Evolutionary conservation across 2,888 invertebrate genomes (phyloP).

Genomic region (Dione juno): DNA sequence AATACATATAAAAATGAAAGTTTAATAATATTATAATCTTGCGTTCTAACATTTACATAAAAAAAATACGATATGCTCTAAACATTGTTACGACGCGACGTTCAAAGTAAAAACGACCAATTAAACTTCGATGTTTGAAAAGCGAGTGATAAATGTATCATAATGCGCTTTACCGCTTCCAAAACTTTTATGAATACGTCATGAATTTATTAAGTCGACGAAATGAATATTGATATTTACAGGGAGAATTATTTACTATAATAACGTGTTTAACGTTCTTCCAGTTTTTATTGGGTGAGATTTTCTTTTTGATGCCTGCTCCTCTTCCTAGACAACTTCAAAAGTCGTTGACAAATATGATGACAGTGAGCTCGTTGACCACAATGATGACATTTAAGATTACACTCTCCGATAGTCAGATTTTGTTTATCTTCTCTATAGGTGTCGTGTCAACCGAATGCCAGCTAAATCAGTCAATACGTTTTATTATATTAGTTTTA

Average conservation of each 20-base stretch:
- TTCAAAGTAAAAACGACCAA: constrained; percentile 37
- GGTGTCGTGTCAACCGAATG: constrained; percentile 10
- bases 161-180: constrained; percentile 24
- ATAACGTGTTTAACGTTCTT: constrained; percentile 46
- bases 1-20: not conserved
- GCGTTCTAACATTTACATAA: constrained; percentile 2
- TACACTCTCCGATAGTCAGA: constrained; percentile 23
- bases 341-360: constrained; percentile 43
- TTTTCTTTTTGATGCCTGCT: constrained; percentile 30
- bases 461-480: constrained; percentile 10
- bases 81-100: constrained; percentile 33
- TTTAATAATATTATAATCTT: not conserved
- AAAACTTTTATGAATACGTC: constrained; percentile 41
- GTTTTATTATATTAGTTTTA: not conserved
- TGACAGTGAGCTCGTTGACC: constrained; percentile 31
- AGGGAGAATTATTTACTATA: constrained; percentile 46
- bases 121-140: constrained; percentile 40
- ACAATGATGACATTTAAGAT: constrained; percentile 40
- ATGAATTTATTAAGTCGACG: constrained; percentile 43
- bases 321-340: constrained; percentile 40
- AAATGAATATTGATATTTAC: constrained; percentile 44
- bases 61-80: constrained; percentile 26
- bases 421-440: constrained; percentile 23
- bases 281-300: constrained; percentile 29
- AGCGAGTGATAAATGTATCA: constrained; percentile 40